Evolutionary conservation across 2,113 vertebrate species (phyloP).

Genomic region (Bambusicola thoracicus): DNA sequence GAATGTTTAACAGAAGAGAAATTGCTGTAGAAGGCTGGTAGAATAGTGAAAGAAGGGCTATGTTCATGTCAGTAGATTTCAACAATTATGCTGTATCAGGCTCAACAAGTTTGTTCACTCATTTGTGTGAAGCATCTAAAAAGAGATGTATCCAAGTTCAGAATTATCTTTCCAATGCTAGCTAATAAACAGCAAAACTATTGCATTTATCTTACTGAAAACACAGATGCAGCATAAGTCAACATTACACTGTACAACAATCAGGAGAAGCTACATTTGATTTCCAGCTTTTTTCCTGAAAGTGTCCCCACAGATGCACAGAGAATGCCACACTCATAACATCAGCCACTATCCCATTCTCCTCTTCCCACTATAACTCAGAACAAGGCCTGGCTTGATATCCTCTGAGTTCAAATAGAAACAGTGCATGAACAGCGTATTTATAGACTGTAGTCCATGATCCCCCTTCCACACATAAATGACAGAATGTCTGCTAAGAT

Average conservation of each 20-base stretch:
- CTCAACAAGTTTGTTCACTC: not conserved
- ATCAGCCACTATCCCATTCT: too few relatives aligned
- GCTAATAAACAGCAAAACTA: not conserved
- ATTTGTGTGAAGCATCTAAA: not conserved
- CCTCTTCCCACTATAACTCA: not conserved
- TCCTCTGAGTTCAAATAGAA: not conserved
- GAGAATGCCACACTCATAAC: not conserved
- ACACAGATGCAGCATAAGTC: not conserved
- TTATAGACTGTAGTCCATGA: accelerated
- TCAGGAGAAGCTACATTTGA: not conserved
- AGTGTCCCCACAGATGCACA: not conserved
- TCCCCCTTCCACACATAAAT: accelerated
- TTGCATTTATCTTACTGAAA: not conserved
- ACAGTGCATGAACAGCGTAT: accelerated
- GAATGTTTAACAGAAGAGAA: not conserved
- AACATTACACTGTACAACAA: not conserved
- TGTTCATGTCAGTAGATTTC: not conserved
- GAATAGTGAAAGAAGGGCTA: not conserved
- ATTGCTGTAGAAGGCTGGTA: not conserved
- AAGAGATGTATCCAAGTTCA: not conserved
- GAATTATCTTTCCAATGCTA: not conserved
- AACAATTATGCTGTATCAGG: not conserved
- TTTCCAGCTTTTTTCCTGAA: not conserved
- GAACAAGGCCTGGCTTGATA: not conserved
- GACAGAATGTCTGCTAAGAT: not conserved